phyloP scores from a whole-genome alignment of 2,797 vertebrate genomes.

The Synaphobranchus kaupii region DNA sequence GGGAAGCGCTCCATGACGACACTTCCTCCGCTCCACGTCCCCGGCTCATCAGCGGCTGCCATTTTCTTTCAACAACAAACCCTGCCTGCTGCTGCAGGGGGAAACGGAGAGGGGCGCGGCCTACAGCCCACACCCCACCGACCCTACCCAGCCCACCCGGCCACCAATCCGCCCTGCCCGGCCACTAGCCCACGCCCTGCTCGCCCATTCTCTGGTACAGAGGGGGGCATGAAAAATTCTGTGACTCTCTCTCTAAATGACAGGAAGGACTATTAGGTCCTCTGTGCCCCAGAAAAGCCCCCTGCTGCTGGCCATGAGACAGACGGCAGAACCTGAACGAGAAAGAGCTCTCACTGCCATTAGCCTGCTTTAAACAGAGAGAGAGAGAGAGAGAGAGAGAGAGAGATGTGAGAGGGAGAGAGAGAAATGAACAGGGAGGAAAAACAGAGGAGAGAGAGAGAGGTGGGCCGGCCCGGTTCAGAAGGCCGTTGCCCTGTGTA shows the following conservation, averaged over 20 bases:
- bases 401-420: background rate
- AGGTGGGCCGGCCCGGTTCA: background rate
- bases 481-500: background rate
- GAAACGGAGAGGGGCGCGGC: background rate
- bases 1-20: background rate
- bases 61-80: conserved; percentile 18
- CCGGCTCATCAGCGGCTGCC: background rate
- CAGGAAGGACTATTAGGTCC: too few relatives aligned
- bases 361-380: too few relatives aligned
- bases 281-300: background rate
- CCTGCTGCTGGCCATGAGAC: too few relatives aligned
- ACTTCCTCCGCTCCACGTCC: conserved; percentile 6
- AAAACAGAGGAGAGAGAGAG: conserved; percentile 29
- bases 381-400: background rate
- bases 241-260: too few relatives aligned
- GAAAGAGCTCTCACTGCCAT: background rate
- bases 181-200: conserved; percentile 2
- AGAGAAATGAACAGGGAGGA: background rate
- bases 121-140: conserved; percentile 59
- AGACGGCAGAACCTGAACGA: background rate
- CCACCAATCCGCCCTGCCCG: background rate
- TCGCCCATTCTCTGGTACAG: background rate
- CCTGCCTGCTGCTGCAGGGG: background rate
- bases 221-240: too few relatives aligned
- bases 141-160: conserved; percentile 46